Conservation (phyloP, 2,797 vertebrate species). For the Coregonus ussuriensis region DNA sequence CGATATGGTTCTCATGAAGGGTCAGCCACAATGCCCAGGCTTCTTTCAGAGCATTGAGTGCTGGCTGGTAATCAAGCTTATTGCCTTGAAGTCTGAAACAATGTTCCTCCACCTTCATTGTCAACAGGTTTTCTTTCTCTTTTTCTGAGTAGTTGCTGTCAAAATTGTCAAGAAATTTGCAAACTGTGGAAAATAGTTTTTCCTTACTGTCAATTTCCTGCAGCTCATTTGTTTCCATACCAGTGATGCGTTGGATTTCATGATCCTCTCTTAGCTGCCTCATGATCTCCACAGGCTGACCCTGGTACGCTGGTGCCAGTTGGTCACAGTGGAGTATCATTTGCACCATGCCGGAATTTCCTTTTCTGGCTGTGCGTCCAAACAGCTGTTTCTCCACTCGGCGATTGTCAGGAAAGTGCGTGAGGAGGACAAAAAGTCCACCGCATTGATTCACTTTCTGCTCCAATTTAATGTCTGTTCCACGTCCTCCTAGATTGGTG, state of each 20-base stretch:
- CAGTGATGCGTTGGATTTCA: conserved; percentile 31
- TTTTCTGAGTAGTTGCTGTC: conserved; percentile 19
- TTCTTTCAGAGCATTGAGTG: conserved; percentile 47
- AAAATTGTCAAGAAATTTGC: conserved; percentile 29
- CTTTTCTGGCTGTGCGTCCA: conserved; percentile 51
- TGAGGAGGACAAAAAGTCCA: conserved; percentile 50
- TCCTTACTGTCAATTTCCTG: conserved; percentile 40
- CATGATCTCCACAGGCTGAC: conserved; percentile 44
- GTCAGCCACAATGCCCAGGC: conserved; percentile 51
- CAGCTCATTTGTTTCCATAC: conserved; percentile 44
- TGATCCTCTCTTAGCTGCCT: conserved; percentile 39
- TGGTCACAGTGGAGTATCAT: conserved; percentile 43
- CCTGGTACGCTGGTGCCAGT: conserved; percentile 33
- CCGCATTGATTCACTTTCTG: conserved; percentile 41
- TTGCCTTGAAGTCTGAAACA: not conserved
- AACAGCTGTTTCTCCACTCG: conserved; percentile 57
- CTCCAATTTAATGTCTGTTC: conserved; percentile 48
- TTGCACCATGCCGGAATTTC: conserved; percentile 53
- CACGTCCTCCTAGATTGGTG: conserved; percentile 49
- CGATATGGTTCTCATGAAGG: conserved; percentile 38
- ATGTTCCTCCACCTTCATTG: not conserved
- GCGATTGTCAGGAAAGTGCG: conserved; percentile 46
- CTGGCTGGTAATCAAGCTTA: conserved; percentile 43
- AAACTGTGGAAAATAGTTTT: conserved; percentile 43
- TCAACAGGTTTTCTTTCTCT: conserved; percentile 17